Base-by-base conservation (phyloP, 2,888 invertebrate species). In the Lapara coniferarum region DNA sequence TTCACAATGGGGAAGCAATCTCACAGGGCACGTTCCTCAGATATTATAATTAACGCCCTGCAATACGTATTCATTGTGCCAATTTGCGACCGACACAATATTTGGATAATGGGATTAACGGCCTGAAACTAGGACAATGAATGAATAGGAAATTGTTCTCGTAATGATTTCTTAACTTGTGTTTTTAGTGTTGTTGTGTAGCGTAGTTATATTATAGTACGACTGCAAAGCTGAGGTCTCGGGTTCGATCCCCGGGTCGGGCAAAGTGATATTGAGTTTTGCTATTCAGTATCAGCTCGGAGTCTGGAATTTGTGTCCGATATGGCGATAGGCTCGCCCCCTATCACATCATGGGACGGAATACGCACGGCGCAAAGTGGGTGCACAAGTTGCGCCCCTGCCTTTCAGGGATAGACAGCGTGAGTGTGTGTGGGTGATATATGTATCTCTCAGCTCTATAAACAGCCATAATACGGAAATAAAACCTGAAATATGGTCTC, bases 401-500 rank as follows among this genome's bases (percentile, higher is more conserved):
- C 25, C 25, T 25, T 25, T 25, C 25, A 2, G 25, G 25, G 25
- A 25, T 25, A 25, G 2, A 25, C 1, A 2, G 25, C 25, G 25
- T 25, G 25, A 2, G 10, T 14, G 25, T 58, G 8, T 58, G 25
- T 14, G 4, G 6, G 25, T 58, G 37, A 5, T 37, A 37, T 5
- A 8, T 37, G n/a, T 52, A n/a, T 25, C 12, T 30, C 13, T 0
- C 5, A 25, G 58, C 10, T 13, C 37, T 37, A 13, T 2, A 25
- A 25, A 25, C 25, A 25, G 2, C 25, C 25, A 25, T 25, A 25
- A 25, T 37, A 37, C 3, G 14, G 7, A 52, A 52, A 66, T n/a
- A 66, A 52, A 52, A 53, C 53, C 53, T 37, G 5, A 13, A 52
- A 66, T 88, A 90, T 90, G 91, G 91, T 92, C 89, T 93, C 92